Evolutionary conservation across 1,140 invertebrate genomes (phyloP).

Genomic region (Calycopis cecrops): DNA sequence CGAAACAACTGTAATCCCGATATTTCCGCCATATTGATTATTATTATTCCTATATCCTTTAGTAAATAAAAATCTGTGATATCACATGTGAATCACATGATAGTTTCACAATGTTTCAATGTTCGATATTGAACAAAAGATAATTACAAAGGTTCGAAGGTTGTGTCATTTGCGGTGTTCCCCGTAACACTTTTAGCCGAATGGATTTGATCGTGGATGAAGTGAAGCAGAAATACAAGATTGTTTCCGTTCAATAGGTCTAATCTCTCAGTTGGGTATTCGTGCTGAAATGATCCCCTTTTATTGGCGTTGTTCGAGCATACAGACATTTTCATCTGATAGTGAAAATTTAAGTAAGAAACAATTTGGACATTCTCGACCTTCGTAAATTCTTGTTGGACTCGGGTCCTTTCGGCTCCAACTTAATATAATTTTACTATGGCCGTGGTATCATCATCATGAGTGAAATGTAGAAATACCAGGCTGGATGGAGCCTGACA

Average conservation of each 20-base stretch:
- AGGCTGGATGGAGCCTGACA: no score
- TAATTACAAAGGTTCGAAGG: no score
- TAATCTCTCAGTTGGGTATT: constrained; percentile 67
- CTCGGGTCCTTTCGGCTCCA: no score
- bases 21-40: no score
- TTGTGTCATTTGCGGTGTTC: constrained; percentile 32
- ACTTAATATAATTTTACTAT: no score
- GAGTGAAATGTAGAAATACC: no score
- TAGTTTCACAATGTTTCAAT: not conserved
- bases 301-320: constrained; percentile 62
- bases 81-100: no score
- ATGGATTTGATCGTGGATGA: constrained; percentile 46
- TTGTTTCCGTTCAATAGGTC: constrained; percentile 69
- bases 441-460: no score
- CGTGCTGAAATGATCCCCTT: constrained; percentile 64
- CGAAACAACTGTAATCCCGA: no score
- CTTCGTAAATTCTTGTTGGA: constrained; percentile 8
- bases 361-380: constrained; percentile 12
- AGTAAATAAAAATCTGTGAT: no score
- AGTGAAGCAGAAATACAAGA: constrained; percentile 68
- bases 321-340: constrained; percentile 34
- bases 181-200: constrained; percentile 41
- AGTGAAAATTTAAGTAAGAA: constrained; percentile 13
- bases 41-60: no score
- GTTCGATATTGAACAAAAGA: not conserved